These are phyloP conservation scores for Drosophila fulvimacula DNA, from an alignment of 2,888 invertebrate genomes.

Conservation along the genomic window DNA sequence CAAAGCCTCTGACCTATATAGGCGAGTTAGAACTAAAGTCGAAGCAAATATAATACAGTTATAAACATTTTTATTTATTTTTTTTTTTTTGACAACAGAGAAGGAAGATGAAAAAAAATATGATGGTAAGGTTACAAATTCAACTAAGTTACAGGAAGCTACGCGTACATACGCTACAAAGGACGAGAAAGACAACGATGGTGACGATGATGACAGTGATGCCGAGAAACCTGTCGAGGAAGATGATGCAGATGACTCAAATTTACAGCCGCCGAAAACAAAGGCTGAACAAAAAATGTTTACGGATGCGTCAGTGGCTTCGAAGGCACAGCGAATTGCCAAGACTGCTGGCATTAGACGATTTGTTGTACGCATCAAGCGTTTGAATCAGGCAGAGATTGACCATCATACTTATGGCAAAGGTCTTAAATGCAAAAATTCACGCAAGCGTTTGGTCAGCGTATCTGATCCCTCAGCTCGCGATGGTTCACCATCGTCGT, in stretches of 20 bases:
- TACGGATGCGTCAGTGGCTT: slow-evolving; percentile 17
- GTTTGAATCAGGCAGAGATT: slow-evolving; percentile 30
- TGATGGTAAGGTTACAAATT: not conserved
- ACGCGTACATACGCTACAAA: not conserved
- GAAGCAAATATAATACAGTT: not conserved
- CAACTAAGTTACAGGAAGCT: not conserved
- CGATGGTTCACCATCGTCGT: not conserved
- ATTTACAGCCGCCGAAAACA: slow-evolving; percentile 52
- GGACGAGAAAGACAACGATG: not conserved
- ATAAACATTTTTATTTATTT: not conserved
- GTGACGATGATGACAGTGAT: not conserved
- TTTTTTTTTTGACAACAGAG: not conserved
- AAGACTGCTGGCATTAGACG: not conserved
- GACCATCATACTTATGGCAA: not conserved
- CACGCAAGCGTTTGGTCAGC: not conserved
- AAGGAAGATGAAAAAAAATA: too few relatives aligned
- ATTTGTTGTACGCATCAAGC: slow-evolving; percentile 45
- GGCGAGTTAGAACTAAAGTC: not conserved
- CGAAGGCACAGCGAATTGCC: not conserved
- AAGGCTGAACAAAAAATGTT: slow-evolving; percentile 72
- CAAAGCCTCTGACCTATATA: not conserved
- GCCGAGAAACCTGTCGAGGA: not conserved
- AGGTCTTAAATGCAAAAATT: slow-evolving; percentile 10
- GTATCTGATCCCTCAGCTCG: not conserved
- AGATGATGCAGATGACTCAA: slow-evolving; percentile 5